These are phyloP conservation scores for Megalurothrips usitatus DNA, from an alignment of 2,888 invertebrate species.

Conservation along the genomic window DNA sequence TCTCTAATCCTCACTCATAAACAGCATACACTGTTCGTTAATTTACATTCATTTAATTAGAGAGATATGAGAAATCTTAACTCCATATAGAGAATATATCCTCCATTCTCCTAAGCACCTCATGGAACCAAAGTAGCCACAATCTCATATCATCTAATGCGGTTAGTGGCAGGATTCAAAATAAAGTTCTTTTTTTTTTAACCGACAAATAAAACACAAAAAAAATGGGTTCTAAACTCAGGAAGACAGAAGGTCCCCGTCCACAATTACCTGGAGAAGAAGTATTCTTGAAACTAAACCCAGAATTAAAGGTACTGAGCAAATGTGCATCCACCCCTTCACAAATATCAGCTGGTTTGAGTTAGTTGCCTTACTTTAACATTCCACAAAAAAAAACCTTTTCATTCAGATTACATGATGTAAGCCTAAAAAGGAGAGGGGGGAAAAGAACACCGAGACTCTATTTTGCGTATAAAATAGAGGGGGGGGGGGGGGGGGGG, in stretches of 20 bases:
- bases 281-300: background rate
- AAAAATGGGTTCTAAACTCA: background rate
- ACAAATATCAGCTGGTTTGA: background rate
- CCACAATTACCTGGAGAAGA: background rate
- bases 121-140: background rate
- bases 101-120: background rate
- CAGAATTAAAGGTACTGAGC: too few species aligned
- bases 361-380: background rate
- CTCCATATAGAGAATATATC: background rate
- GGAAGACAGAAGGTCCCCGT: background rate
- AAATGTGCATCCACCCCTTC: background rate
- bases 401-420: background rate
- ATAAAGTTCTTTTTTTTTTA: background rate
- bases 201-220: background rate
- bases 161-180: background rate
- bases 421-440: background rate
- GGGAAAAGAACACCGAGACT: background rate
- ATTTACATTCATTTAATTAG: background rate
- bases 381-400: background rate
- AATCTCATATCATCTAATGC: background rate
- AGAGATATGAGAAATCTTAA: background rate
- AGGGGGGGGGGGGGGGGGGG: too few species aligned
- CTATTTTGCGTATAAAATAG: background rate
- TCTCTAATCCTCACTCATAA: background rate
- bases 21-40: background rate